Evolutionary conservation across 2,888 invertebrate genomes (phyloP), one percentile per base, ranked within the genome.

Genomic region (Gortyna flavago): DNA sequence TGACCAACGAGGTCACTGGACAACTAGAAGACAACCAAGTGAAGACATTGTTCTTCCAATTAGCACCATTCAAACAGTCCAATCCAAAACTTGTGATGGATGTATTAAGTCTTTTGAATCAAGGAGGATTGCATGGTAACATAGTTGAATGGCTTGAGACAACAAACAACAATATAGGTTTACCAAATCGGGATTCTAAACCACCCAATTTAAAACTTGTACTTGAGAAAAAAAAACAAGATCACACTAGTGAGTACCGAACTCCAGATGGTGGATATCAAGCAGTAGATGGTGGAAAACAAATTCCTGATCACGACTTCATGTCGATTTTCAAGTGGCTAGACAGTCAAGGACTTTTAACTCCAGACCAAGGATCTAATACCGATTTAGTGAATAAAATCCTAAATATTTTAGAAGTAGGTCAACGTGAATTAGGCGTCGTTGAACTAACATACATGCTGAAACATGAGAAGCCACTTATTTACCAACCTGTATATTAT

Each of bases 361-460:
- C 77, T 71, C 76, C 70, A 68, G 80, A 80, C 57, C 72, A 87
- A 85, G 90, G 90, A 87, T 85, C 90, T 79, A 77, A 84, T 59
- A 44, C 67, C 7, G 81, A 88, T 38, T 41, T 81, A 5, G 86
- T 88, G 71, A 88, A 91, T 77, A 85, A 93, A 73, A 92, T 94
- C 90, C 73, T 74, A 16, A 80, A 79, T 59, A 92, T 93, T 92
- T 92, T 92, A 83, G 83, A 92, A 87, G 88, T 87, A 54, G 87
- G 89, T 35, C 61, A 77, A n/a, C 62, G 54, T 11, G 75, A 80
- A 38, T 67, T 71, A 74, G 92, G 91, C 51, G 82, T 91, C 65
- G 89, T 95, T 67, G 95, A 95, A 88, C 83, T 95, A 62, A 95
- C 95, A 7, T 95, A 94, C 85, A 86, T 92, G 76, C 75, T 95